Evolutionary conservation across 2,113 vertebrate species (phyloP), one percentile per base, ranked within the genome.

Genomic region (Macquaria ambigua): DNA sequence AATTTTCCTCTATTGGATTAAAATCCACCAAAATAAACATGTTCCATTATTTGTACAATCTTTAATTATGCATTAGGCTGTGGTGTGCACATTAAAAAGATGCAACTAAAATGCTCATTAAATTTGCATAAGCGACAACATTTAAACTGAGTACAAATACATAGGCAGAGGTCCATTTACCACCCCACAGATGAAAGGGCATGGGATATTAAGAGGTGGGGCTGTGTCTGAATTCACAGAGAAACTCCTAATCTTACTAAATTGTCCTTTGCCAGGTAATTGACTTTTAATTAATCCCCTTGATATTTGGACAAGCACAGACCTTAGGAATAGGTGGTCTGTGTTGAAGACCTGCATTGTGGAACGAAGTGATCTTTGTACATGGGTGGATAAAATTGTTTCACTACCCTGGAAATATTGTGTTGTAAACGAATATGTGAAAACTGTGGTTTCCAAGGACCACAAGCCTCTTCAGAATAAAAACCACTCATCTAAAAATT

Each of bases 201-300:
- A 93, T 84, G 84, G 79, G 89, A 84, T 89, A 93, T 92, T 82
- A 85, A 86, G 75, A 84, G 79, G 74, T 79, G 46, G 63, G 52
- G 55, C 79, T 83, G 66, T 37, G 59, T 87, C 85, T 89, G 87
- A 69, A 82, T 90, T 91, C 89, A 90, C 73, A 87, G 61, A 90
- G 73, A 92, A 91, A 82, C 56, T 74, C 77, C 82, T 92, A 91
- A 95, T 96, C 95, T 94, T 93, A 86, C 95, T 95, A 92, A 95
- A 96, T 97, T 96, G 96, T 96, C 95, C 95, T 96, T 96, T 90
- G 92, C 95, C 95, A 92, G 89, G 94, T 96, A 97, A 97, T 96
- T 97, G 96, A 97, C 96, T 96, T 96, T 97, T 97, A 98, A 97
- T 97, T 97, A 97, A 97, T 97, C 97, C 96, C 96, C 96, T 96